Percentiles rank a stretch among this genome's conserved stretches.
These are phyloP conservation scores for Charaxes varanes DNA, from an alignment of 1,140 invertebrate genomes.

Conservation along the genomic window DNA sequence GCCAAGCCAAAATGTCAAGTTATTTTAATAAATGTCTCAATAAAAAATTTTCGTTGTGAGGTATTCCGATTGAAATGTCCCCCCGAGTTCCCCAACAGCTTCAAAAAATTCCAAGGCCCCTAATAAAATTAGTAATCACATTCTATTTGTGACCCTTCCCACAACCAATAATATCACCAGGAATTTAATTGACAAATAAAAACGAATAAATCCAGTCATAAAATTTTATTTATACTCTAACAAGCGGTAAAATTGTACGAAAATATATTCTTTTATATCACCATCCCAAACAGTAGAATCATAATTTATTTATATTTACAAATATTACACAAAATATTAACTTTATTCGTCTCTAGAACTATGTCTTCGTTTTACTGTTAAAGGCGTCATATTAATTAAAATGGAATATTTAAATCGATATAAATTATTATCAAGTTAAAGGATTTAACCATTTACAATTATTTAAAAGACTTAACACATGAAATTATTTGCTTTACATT, in stretches of 20 bases:
- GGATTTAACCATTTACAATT: no score
- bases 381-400: no score
- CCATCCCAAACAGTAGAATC: slow-evolving; percentile 9
- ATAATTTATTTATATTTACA: slow-evolving; percentile 15
- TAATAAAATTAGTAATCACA: slow-evolving; percentile 28
- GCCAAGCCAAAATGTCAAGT: no score
- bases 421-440: no score
- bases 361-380: no score
- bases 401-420: no score
- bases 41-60: slow-evolving; percentile 9
- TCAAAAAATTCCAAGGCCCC: slow-evolving; percentile 33
- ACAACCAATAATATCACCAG: no score
- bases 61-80: slow-evolving; percentile 22
- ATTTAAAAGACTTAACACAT: no score
- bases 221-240: slow-evolving; percentile 49
- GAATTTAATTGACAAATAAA: not conserved
- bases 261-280: slow-evolving; percentile 38
- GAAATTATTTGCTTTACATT: no score
- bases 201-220: slow-evolving; percentile 23
- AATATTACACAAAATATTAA: not conserved
- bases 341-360: not conserved
- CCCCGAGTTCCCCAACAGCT: slow-evolving; percentile 25
- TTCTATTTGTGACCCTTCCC: slow-evolving; percentile 19
- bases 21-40: slow-evolving; percentile 2
- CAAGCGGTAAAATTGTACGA: slow-evolving; percentile 39